Evolutionary conservation across 2,888 invertebrate species (phyloP), one percentile per base, ranked within the genome.

Genomic region (Caenorhabditis angaria): DNA sequence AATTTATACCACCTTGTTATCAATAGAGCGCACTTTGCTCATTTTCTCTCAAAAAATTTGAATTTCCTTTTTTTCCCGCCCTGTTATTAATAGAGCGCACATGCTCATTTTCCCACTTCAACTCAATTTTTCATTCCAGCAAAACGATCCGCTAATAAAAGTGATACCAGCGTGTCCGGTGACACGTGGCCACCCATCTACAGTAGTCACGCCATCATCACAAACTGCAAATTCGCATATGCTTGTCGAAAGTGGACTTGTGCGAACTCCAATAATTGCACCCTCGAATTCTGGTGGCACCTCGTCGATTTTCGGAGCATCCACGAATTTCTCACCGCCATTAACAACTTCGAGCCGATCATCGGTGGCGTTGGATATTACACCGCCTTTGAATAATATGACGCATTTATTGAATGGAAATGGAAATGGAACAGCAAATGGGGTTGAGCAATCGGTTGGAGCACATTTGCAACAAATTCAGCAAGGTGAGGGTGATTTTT

Each of bases 101-200:
- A 8, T 32, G 32, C 32, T 8, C 5, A 8, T 32, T 32, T 32
- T 32, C 32, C 32, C 6, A 32, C 41, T 12, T 2, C 10, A 41
- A 41, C 41, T 2, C 5, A 41, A 22, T 22, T 1, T 58, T 68
- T 54, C 35, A 47, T 79, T 77, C 61, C 76, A 81, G 82, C 64
- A 69, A 18, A 64, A 71, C 61, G 83, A 80, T 72, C 82, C 83
- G 24, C 68, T 72, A 0, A 79, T 83, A 68, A 83, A 83, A 61
- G 61, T 78, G 35, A 77, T 82, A 18, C 82, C 81, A 24, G 73
- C 82, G 61, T 80, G 78, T 64, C 74, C 65, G 50, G 51, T 24
- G 41, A 54, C 58, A 22, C 54, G 56, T 41, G 41, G 41, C 27
- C 14, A 20, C 18, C 50, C 65, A 10, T 20, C 41, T 59, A 50